Evolutionary conservation across 2,888 invertebrate genomes (phyloP).

Genomic region (Scrobipalpa atriplicella): DNA sequence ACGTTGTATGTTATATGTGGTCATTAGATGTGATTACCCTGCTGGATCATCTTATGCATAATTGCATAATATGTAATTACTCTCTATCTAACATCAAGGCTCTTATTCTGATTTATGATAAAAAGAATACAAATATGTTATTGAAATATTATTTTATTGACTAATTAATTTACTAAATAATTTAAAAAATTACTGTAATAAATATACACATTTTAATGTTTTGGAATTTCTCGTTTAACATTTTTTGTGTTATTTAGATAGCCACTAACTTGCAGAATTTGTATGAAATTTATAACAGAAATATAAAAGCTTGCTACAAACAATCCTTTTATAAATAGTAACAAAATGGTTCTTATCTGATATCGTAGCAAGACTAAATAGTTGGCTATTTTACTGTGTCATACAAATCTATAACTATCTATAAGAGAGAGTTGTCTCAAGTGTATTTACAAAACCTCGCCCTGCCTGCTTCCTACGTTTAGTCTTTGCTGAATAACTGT

Average conservation of each 20-base stretch:
- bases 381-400: not conserved
- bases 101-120: no score
- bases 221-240: not conserved
- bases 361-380: no score
- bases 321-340: not conserved
- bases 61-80: no score
- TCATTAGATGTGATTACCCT: no score
- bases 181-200: not conserved
- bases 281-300: no score
- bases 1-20: no score
- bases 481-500: conserved; percentile 12
- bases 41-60: no score
- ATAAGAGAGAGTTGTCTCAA: not conserved
- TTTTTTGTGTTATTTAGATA: not conserved
- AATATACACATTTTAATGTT: not conserved
- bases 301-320: not conserved
- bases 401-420: not conserved
- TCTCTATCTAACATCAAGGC: no score
- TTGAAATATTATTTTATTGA: not conserved
- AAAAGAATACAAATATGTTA: not conserved
- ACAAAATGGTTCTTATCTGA: not conserved
- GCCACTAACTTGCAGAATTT: no score
- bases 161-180: not conserved
- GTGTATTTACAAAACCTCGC: not conserved
- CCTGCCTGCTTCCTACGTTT: conserved; percentile 8